Evolutionary conservation across 2,888 invertebrate species (phyloP).

Genomic region (Galerucella nymphaeae): DNA sequence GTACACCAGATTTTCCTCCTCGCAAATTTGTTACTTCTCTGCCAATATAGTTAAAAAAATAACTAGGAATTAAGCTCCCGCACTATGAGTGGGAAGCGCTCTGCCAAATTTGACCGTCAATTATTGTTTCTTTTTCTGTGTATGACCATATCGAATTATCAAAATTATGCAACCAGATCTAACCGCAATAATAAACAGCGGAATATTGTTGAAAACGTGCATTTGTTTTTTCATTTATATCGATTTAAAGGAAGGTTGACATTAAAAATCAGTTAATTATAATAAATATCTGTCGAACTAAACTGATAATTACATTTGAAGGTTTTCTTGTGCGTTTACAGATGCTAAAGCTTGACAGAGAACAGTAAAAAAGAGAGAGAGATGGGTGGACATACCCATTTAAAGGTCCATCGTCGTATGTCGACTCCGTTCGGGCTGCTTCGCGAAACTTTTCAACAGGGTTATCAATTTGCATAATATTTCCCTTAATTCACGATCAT

Average conservation of each 20-base stretch:
- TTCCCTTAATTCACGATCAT: no score
- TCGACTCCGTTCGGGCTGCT: no score
- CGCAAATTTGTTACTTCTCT: no score
- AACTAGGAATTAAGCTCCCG: not conserved
- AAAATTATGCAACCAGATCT: not conserved
- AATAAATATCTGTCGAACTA: not conserved
- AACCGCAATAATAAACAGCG: conserved; percentile 4
- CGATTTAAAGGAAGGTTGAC: not conserved
- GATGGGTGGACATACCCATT: no score
- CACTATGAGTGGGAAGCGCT: not conserved
- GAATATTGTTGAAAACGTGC: not conserved
- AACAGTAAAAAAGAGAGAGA: no score
- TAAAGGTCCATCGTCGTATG: no score
- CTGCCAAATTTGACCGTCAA: not conserved
- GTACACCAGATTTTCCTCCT: no score
- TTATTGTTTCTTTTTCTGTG: not conserved
- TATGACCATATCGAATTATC: not conserved
- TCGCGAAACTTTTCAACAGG: no score
- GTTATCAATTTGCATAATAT: no score
- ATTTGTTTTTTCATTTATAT: not conserved
- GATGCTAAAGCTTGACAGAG: no score
- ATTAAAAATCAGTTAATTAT: not conserved
- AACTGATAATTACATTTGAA: not conserved
- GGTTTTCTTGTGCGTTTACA: no score
- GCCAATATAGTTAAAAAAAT: no score